These are phyloP conservation scores for Moxostoma hubbsi DNA, from an alignment of 2,797 vertebrate species.

Conservation along the genomic window DNA sequence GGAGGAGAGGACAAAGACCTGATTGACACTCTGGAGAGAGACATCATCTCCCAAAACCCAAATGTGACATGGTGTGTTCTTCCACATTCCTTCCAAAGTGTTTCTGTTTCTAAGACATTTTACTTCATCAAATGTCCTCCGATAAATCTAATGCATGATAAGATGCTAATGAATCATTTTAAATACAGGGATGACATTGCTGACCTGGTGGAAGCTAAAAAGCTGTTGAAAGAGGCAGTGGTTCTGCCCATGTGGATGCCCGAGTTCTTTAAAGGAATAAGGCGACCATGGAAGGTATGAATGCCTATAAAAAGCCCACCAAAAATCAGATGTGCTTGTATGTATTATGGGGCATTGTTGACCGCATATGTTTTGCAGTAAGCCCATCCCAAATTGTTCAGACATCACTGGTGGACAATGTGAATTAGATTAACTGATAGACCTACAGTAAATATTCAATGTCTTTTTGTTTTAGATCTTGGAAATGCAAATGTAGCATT, in stretches of 20 bases:
- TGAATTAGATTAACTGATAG: background rate
- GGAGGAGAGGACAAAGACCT: slow-evolving; percentile 95
- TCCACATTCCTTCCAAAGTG: background rate
- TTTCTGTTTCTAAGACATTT: background rate
- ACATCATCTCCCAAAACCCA: slow-evolving; percentile 97
- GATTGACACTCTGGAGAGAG: slow-evolving; percentile 95
- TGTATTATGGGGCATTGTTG: background rate
- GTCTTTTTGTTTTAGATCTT: background rate
- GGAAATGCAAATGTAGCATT: background rate
- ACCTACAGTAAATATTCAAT: too few relatives aligned
- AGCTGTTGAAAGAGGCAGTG: slow-evolving; percentile 94
- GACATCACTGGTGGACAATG: background rate
- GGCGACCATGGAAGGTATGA: slow-evolving; percentile 94
- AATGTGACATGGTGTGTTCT: slow-evolving; percentile 89
- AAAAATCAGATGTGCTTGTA: background rate
- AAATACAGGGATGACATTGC: slow-evolving; percentile 91
- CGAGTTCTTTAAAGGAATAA: slow-evolving; percentile 96
- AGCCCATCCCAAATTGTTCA: background rate
- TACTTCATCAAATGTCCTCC: background rate
- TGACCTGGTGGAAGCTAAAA: slow-evolving; percentile 93
- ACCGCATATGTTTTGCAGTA: background rate
- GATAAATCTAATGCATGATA: background rate
- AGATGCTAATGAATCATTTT: background rate
- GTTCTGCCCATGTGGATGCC: slow-evolving; percentile 99
- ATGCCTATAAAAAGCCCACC: too few relatives aligned